Conservation (phyloP, 92 coral and sea anemone genomes). For the Diadumene lineata region DNA sequence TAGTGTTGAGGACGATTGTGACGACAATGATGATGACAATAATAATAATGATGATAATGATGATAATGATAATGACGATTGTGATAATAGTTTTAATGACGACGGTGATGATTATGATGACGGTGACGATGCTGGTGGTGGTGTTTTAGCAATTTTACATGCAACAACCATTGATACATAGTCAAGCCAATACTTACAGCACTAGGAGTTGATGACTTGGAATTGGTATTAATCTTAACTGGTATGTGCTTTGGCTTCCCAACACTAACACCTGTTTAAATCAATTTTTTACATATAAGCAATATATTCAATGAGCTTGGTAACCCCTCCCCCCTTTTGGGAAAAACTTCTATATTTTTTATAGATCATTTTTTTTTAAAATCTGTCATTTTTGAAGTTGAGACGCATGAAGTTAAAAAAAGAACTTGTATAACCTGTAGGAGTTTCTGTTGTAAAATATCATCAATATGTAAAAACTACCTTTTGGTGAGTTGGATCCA, state of each 20-base stretch:
- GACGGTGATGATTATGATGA: slow-evolving; percentile 8
- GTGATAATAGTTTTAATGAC: not conserved
- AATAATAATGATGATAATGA: slow-evolving; percentile 6
- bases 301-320: too few relatives aligned
- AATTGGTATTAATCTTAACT: slow-evolving; percentile 17
- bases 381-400: too few relatives aligned
- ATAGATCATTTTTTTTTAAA: too few relatives aligned
- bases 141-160: too few relatives aligned
- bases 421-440: too few relatives aligned
- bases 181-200: not conserved
- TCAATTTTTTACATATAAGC: too few relatives aligned
- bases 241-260: slow-evolving; percentile 22
- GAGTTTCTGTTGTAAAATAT: too few relatives aligned
- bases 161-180: not conserved
- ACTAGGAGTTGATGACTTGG: slow-evolving; percentile 30
- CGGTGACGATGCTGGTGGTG: too few relatives aligned
- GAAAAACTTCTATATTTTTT: too few relatives aligned
- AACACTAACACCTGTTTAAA: slow-evolving; percentile 9
- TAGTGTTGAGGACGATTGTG: slow-evolving; percentile 12
- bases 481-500: slow-evolving; percentile 25
- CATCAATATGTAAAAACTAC: too few relatives aligned
- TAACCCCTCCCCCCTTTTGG: too few relatives aligned
- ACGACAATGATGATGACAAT: not conserved
- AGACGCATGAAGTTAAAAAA: too few relatives aligned
- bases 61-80: slow-evolving; percentile 1